Evolutionary conservation across 2,113 vertebrate species (phyloP).

Genomic region (Pristiophorus japonicus): DNA sequence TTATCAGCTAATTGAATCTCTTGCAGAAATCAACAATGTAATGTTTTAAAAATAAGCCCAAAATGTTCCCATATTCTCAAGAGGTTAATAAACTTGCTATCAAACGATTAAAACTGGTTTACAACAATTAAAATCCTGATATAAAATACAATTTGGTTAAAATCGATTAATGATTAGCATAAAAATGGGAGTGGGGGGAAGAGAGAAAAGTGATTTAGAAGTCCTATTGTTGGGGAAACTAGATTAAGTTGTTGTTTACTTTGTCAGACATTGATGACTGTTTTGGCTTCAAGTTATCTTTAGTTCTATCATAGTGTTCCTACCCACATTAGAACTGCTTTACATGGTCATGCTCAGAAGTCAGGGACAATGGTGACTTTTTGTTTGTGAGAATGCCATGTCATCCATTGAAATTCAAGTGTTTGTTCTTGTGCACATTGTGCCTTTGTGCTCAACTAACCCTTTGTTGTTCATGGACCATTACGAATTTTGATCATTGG

Average conservation of each 20-base stretch:
- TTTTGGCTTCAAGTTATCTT: constrained; percentile 38
- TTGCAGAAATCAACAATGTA: background rate
- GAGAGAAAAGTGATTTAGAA: constrained; percentile 26
- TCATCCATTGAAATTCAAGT: constrained; percentile 37
- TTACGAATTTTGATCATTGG: constrained; percentile 35
- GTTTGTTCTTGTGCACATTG: constrained; percentile 34
- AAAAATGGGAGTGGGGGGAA: background rate
- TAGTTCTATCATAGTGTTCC: constrained; percentile 36
- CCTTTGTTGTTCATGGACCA: constrained; percentile 35
- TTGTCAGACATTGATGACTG: constrained; percentile 35
- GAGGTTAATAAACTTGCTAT: background rate
- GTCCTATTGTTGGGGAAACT: constrained; percentile 31
- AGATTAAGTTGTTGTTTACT: constrained; percentile 38
- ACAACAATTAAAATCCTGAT: background rate
- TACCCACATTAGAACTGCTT: constrained; percentile 37
- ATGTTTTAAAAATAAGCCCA: background rate
- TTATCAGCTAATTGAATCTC: background rate
- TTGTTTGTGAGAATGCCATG: constrained; percentile 36
- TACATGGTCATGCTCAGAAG: constrained; percentile 35
- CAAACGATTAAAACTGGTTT: background rate
- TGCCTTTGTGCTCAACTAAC: constrained; percentile 31
- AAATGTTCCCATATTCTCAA: background rate
- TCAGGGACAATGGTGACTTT: constrained; percentile 37
- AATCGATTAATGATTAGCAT: constrained; percentile 5
- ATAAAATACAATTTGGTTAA: background rate